A percentile compares a stretch with the other conserved stretches of the same genome.
Conservation (phyloP, 1,140 invertebrate species). For the Cydia pomonella region DNA sequence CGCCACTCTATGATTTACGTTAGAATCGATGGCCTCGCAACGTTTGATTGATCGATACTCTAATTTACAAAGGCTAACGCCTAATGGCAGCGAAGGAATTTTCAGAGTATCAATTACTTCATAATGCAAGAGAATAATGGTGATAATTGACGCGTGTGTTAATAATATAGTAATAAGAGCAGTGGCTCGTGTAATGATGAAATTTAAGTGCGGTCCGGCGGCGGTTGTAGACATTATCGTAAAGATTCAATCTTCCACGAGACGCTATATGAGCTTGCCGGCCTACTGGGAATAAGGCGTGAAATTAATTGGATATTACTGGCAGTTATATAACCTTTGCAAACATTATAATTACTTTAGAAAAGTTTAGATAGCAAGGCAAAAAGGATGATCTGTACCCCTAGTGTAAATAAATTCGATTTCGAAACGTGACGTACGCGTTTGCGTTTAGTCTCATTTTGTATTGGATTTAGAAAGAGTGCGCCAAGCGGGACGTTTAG, state of each 20-base stretch:
- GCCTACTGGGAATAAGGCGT: background rate
- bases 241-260: background rate
- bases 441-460: no score
- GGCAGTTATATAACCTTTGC: background rate
- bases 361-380: no score
- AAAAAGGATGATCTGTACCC: no score
- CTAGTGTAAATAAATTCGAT: no score
- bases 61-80: slow-evolving; percentile 29
- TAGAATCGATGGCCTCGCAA: background rate
- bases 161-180: slow-evolving; percentile 29
- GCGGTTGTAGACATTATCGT: slow-evolving; percentile 3
- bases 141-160: slow-evolving; percentile 16
- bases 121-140: slow-evolving; percentile 23
- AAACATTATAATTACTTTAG: background rate
- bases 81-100: slow-evolving; percentile 7
- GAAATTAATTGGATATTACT: background rate
- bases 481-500: no score
- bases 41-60: slow-evolving; percentile 19
- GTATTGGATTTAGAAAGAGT: no score
- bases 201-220: background rate
- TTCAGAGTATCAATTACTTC: slow-evolving; percentile 2
- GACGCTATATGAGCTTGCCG: background rate
- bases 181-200: slow-evolving; percentile 18
- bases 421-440: no score
- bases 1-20: slow-evolving; percentile 1